These are phyloP conservation scores for Valencia hispanica DNA, from an alignment of 2,797 vertebrate species.

Conservation along the genomic window DNA sequence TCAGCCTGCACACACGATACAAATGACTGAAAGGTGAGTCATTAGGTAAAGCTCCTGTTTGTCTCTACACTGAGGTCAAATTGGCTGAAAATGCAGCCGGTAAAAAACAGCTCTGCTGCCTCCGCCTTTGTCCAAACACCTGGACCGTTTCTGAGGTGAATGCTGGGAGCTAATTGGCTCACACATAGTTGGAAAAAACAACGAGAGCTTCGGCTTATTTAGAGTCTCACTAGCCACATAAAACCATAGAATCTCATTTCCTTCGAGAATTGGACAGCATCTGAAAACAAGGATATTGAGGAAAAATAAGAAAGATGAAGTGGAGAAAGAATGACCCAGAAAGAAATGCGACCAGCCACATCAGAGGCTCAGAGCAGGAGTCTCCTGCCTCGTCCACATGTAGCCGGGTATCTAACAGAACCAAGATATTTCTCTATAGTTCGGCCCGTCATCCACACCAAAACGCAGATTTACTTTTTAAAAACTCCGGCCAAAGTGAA, in stretches of 20 bases:
- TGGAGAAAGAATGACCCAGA: too few species aligned
- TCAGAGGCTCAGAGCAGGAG: too few species aligned
- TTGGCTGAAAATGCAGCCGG: constrained; percentile 3
- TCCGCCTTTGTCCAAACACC: constrained; percentile 16
- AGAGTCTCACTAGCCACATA: background rate
- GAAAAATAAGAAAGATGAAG: too few species aligned
- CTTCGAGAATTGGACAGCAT: too few species aligned
- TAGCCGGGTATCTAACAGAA: too few species aligned
- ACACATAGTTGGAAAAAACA: background rate
- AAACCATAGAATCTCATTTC: background rate
- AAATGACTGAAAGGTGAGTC: constrained; percentile 5
- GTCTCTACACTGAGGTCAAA: background rate
- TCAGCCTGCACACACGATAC: background rate
- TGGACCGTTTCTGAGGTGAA: background rate
- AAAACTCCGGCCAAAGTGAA: too few species aligned
- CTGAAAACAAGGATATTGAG: too few species aligned
- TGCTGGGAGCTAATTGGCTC: constrained; percentile 20
- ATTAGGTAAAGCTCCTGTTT: constrained; percentile 27
- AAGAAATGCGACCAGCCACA: too few species aligned
- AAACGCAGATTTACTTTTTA: too few species aligned
- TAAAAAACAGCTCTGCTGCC: background rate
- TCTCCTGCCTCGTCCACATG: too few species aligned
- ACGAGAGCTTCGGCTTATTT: background rate
- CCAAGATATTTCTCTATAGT: too few species aligned
- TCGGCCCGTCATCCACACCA: too few species aligned